Conservation (phyloP, 2,113 vertebrate species). For the Mormoops blainvillei region DNA sequence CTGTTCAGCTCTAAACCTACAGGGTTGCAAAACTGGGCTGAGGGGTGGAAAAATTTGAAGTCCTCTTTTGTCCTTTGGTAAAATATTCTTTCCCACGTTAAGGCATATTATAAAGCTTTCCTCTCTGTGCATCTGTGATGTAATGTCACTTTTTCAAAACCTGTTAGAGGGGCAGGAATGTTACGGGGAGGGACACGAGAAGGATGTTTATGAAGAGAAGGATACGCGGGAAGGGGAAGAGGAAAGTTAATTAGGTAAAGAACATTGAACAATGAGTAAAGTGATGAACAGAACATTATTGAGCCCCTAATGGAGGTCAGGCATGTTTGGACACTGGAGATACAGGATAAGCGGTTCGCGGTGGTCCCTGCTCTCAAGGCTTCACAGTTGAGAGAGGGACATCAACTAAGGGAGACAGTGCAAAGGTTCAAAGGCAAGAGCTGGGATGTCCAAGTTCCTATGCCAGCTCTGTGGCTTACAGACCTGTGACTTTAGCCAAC, state of each 20-base stretch:
- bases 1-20: constrained; percentile 44
- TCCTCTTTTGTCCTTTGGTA: neutral
- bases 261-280: neutral
- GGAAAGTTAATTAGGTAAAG: neutral
- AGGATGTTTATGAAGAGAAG: neutral
- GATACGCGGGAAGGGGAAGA: neutral
- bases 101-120: neutral
- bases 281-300: neutral
- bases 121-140: neutral
- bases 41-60: constrained; percentile 23
- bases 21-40: neutral
- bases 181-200: neutral
- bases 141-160: constrained; percentile 1
- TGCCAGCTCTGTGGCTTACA: neutral
- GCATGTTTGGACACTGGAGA: neutral
- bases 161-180: neutral
- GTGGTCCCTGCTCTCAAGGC: neutral
- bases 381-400: neutral
- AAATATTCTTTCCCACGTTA: neutral
- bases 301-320: neutral
- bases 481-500: neutral
- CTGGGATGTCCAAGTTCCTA: neutral
- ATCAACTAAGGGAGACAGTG: neutral
- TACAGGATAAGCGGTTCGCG: neutral
- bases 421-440: neutral